Conservation (phyloP, 2,888 invertebrate genomes). For the Drosophila barbarae region DNA sequence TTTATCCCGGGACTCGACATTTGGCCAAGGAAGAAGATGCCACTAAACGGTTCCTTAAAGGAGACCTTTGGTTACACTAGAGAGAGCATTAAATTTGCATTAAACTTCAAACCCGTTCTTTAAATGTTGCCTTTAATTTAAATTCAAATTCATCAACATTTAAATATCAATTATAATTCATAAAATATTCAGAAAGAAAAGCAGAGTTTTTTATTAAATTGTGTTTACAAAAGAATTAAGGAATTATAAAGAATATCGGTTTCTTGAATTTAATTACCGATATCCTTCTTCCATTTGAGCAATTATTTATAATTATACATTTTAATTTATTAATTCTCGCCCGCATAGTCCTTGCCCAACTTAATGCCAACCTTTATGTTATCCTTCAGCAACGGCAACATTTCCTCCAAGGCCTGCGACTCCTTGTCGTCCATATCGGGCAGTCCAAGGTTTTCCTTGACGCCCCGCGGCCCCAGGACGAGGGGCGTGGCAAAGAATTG, state of each 20-base stretch:
- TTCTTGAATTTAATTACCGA: not conserved
- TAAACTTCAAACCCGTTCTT: not conserved
- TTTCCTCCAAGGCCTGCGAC: not conserved
- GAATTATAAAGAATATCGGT: not conserved
- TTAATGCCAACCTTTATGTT: constrained; percentile 18
- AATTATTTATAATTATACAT: not conserved
- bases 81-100: not conserved
- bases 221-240: not conserved
- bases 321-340: not conserved
- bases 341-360: constrained; percentile 3
- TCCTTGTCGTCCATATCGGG: constrained; percentile 26
- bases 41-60: constrained; percentile 7
- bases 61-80: not conserved
- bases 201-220: not conserved
- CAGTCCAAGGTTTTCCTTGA: constrained; percentile 17
- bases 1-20: constrained; percentile 7
- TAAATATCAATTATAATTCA: not conserved
- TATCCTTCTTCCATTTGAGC: not conserved
- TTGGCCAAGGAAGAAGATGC: constrained; percentile 7
- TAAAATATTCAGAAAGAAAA: not conserved
- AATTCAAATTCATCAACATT: not conserved
- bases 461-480: constrained; percentile 23
- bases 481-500: constrained; percentile 26
- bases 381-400: constrained; percentile 8
- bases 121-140: too few relatives aligned